These are phyloP conservation scores for Euura lappo DNA, from an alignment of 1,140 invertebrate species.

Conservation along the genomic window DNA sequence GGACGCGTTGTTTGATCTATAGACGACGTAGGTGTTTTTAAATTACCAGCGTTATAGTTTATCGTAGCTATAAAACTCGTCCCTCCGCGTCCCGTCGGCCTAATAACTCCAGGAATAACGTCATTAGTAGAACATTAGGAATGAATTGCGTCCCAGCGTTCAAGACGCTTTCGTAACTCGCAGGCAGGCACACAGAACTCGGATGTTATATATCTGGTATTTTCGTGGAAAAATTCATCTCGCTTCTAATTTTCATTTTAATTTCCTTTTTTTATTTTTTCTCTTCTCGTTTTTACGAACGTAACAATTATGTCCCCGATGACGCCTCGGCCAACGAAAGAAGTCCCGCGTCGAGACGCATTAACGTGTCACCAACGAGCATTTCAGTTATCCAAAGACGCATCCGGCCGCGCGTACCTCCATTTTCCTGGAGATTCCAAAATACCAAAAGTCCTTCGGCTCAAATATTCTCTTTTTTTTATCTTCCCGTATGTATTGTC, in stretches of 20 bases:
- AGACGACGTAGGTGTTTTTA: background rate
- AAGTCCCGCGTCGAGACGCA: constrained; percentile 21
- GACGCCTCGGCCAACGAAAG: constrained; percentile 25
- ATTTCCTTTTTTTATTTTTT: background rate
- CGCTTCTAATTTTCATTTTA: background rate
- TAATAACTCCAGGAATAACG: constrained; percentile 7
- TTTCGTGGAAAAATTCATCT: no score
- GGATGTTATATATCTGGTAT: no score
- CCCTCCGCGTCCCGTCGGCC: constrained; percentile 3
- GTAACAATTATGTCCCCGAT: constrained; percentile 39
- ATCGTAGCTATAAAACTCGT: constrained; percentile 2
- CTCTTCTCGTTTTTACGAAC: background rate
- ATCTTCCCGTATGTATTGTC: no score
- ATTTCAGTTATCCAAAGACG: constrained; percentile 37
- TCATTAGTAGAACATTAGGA: constrained; percentile 7
- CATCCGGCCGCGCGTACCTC: constrained; percentile 21
- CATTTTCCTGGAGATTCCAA: background rate
- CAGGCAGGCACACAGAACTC: no score
- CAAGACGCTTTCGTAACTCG: background rate
- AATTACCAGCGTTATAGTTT: background rate
- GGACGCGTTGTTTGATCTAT: no score
- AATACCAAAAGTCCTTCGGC: background rate
- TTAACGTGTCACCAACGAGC: constrained; percentile 38
- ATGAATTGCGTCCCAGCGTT: background rate
- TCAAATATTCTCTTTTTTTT: constrained; percentile 31